These are phyloP conservation scores for Drosophila sechellia DNA, from an alignment of 1,140 invertebrate genomes.

Conservation along the genomic window DNA sequence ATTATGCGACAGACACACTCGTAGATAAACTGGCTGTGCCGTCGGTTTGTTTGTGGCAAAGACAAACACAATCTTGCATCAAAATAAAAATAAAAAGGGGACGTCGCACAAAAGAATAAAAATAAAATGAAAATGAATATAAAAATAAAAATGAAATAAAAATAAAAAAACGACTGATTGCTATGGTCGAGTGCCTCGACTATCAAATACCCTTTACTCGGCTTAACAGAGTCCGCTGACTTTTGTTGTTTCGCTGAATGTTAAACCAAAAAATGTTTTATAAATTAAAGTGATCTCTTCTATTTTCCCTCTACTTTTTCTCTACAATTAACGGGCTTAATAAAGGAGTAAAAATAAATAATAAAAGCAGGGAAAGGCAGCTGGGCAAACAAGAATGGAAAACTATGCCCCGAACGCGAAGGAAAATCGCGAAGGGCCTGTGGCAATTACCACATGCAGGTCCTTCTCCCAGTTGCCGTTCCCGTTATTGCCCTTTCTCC, in stretches of 20 bases:
- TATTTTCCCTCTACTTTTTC: too few relatives aligned
- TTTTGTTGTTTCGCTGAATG: too few relatives aligned
- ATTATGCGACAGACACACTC: constrained; percentile 14
- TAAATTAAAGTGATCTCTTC: too few relatives aligned
- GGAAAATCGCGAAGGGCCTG: constrained; percentile 19
- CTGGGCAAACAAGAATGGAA: constrained; percentile 47
- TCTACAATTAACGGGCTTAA: too few relatives aligned
- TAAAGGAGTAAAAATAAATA: constrained; percentile 38
- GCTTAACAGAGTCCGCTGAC: too few relatives aligned
- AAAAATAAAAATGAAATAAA: constrained; percentile 13
- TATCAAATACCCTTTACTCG: too few relatives aligned
- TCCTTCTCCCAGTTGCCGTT: constrained; percentile 2
- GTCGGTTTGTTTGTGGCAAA: constrained; percentile 57
- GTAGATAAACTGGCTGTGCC: constrained; percentile 41
- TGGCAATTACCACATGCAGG: constrained; percentile 50
- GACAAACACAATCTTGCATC: constrained; percentile 68
- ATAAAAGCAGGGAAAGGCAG: constrained; percentile 46
- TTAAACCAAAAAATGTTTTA: too few relatives aligned
- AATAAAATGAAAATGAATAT: constrained; percentile 16
- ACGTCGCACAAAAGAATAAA: constrained; percentile 24
- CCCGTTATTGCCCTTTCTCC: background rate
- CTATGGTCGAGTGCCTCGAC: background rate
- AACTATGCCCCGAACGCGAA: constrained; percentile 4
- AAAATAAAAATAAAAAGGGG: constrained; percentile 17
- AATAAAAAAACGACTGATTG: background rate